These are phyloP conservation scores for Peucedramus taeniatus DNA, from an alignment of 2,113 vertebrate genomes.

Conservation along the genomic window DNA sequence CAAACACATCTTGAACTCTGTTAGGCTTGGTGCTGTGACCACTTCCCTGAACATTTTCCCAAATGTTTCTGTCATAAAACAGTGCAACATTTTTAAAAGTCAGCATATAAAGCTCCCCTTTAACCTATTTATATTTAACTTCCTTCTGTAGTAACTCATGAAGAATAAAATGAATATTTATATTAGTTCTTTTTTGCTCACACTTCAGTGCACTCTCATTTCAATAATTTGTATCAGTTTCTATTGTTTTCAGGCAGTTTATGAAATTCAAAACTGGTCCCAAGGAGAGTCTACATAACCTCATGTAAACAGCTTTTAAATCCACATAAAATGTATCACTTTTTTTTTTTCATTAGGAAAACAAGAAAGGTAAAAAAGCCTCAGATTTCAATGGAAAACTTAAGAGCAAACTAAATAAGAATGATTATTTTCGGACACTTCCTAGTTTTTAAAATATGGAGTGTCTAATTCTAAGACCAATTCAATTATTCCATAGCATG, in stretches of 20 bases:
- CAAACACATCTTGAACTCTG: neutral
- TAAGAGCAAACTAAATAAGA: neutral
- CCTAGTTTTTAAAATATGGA: neutral
- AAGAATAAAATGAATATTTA: neutral
- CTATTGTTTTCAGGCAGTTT: neutral
- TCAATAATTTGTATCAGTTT: slow-evolving; percentile 23
- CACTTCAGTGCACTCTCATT: neutral
- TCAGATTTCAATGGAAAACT: neutral
- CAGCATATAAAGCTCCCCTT: neutral
- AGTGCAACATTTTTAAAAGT: neutral
- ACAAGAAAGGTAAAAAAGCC: neutral
- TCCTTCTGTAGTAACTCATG: neutral
- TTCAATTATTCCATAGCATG: neutral
- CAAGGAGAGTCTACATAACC: neutral
- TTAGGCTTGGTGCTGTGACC: neutral
- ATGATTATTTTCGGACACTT: neutral
- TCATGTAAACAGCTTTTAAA: neutral
- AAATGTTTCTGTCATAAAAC: neutral
- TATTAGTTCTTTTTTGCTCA: neutral
- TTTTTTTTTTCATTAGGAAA: neutral
- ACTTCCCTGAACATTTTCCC: neutral
- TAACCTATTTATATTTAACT: neutral
- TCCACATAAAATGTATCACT: neutral
- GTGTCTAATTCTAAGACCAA: neutral
- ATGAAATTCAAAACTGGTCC: neutral